Evolutionary conservation across 2,797 vertebrate genomes (phyloP), one percentile per base, ranked within the genome.

Genomic region (Molossus alvarezi): DNA sequence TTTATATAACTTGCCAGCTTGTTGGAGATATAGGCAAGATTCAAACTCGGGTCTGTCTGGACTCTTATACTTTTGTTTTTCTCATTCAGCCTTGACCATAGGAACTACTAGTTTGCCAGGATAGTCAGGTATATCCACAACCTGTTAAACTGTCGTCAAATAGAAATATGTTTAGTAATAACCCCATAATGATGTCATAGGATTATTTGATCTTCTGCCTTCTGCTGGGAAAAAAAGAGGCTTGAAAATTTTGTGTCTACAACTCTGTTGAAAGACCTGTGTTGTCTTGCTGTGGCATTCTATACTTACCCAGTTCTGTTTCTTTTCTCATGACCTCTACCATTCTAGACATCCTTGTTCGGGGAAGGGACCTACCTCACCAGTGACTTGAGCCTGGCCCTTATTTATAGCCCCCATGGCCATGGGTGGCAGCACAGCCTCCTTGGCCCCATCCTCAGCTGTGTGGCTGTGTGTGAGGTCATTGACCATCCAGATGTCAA

Each of bases 361-460:
- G 99, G 99, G 71, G 99, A 99, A 98, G 99, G 99, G 77, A 99
- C 99, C 82, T 99, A 99, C 98, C 99, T 99, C 95, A 99, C 99
- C 97, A 99, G 99, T 97, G 99, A 99, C 98, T 99, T 99, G 98
- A 99, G 99, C 98, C 99, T 99, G 98, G 99, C 99, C 73, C 98
- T 99, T 41, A 99, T 99, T 51, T 99, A 99, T 85, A 99, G 99
- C 91, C 99, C 99, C 11, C 99, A 99, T 0, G 98, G 99, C 91
- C 99, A 98, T 0, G 99, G 99, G 23, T 99, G 99, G 99, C 98
- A 98, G 76, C 99, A 87, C 37, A 99, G 99, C 23, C 97, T 98
- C 0, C 98, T 99, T 67, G 99, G 99, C 72, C 98, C 99, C 1
- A 72, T 99, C 97, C 99, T 99, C 55, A 99, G 99, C 98, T 99